Evolutionary conservation across 2,888 invertebrate genomes (phyloP).

Genomic region (Abrostola triplasia): DNA sequence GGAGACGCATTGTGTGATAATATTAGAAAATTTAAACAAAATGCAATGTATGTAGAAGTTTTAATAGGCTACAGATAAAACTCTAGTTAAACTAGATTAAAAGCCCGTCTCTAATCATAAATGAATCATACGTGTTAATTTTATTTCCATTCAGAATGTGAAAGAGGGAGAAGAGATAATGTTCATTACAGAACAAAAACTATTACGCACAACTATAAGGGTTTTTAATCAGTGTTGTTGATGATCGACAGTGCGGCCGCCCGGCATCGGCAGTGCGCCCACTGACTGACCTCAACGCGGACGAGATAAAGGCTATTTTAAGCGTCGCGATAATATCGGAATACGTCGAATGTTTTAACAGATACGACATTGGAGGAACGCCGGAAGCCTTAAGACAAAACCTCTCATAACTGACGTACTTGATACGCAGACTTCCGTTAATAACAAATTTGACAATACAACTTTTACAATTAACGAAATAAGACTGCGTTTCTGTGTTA

Average conservation of each 20-base stretch:
- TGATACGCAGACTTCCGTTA: slow-evolving; percentile 48
- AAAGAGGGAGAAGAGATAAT: slow-evolving; percentile 60
- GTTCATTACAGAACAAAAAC: slow-evolving; percentile 64
- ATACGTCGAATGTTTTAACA: slow-evolving; percentile 79
- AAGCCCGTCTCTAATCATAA: slow-evolving; percentile 25
- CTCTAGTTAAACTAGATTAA: slow-evolving; percentile 32
- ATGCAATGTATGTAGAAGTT: slow-evolving; percentile 27
- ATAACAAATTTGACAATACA: slow-evolving; percentile 29
- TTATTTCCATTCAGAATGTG: slow-evolving; percentile 46
- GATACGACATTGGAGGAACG: slow-evolving; percentile 78
- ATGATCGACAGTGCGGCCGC: slow-evolving; percentile 73
- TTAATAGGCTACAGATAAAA: slow-evolving; percentile 27
- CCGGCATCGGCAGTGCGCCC: slow-evolving; percentile 74
- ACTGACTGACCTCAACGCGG: slow-evolving; percentile 85
- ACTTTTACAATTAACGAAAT: slow-evolving; percentile 23
- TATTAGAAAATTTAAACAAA: slow-evolving; percentile 28
- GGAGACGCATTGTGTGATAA: neutral
- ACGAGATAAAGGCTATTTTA: slow-evolving; percentile 87
- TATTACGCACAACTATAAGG: slow-evolving; percentile 68
- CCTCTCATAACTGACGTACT: slow-evolving; percentile 62
- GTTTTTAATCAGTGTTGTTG: slow-evolving; percentile 77
- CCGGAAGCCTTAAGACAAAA: slow-evolving; percentile 74
- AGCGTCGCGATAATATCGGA: slow-evolving; percentile 81
- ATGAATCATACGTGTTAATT: slow-evolving; percentile 35
- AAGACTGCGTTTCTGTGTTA: slow-evolving; percentile 9